Percentiles rank a stretch among this genome's conserved stretches.
phyloP scores from a whole-genome alignment of 2,888 invertebrate species.

The Drosophila pseudotalamancana region DNA sequence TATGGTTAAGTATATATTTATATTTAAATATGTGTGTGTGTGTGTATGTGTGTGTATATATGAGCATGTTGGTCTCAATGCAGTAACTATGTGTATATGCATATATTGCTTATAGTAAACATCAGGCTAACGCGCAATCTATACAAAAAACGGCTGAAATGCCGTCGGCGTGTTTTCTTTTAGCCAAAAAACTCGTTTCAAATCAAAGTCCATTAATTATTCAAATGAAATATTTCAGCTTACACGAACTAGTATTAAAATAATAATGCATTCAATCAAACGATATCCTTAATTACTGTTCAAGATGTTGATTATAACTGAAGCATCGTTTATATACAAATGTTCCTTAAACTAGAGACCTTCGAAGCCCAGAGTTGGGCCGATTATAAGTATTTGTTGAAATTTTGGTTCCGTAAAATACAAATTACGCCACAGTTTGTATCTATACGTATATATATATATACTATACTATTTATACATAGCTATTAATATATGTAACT shows the following conservation, averaged over 20 bases:
- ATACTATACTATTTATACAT: slow-evolving; percentile 47
- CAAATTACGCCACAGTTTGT: slow-evolving; percentile 35
- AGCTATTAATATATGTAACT: slow-evolving; percentile 32
- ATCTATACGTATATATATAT: slow-evolving; percentile 13
- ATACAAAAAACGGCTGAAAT: slow-evolving; percentile 51
- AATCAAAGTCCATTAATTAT: slow-evolving; percentile 28
- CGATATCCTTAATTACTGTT: slow-evolving; percentile 19
- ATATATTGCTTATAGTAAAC: slow-evolving; percentile 84
- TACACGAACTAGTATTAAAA: slow-evolving; percentile 5
- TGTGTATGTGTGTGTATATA: slow-evolving; percentile 21
- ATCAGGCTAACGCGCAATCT: slow-evolving; percentile 74
- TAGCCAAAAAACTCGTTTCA: slow-evolving; percentile 40
- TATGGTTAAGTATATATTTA: slow-evolving; percentile 47
- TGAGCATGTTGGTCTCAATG: slow-evolving; percentile 69
- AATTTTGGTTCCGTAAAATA: slow-evolving; percentile 49
- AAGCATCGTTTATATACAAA: slow-evolving; percentile 42
- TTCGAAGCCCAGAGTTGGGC: slow-evolving; percentile 13
- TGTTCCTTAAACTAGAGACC: slow-evolving; percentile 31
- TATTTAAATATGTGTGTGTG: slow-evolving; percentile 18
- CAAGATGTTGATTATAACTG: slow-evolving; percentile 31
- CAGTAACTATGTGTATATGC: slow-evolving; percentile 56
- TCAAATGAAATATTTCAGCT: slow-evolving; percentile 10
- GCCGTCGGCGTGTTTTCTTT: slow-evolving; percentile 51
- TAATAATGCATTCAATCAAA: slow-evolving; percentile 5
- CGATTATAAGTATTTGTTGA: slow-evolving; percentile 19